Percentiles rank a stretch among this genome's conserved stretches.
phyloP scores from a whole-genome alignment of 2,113 vertebrate genomes.

The Myrmophylax atrothorax region DNA sequence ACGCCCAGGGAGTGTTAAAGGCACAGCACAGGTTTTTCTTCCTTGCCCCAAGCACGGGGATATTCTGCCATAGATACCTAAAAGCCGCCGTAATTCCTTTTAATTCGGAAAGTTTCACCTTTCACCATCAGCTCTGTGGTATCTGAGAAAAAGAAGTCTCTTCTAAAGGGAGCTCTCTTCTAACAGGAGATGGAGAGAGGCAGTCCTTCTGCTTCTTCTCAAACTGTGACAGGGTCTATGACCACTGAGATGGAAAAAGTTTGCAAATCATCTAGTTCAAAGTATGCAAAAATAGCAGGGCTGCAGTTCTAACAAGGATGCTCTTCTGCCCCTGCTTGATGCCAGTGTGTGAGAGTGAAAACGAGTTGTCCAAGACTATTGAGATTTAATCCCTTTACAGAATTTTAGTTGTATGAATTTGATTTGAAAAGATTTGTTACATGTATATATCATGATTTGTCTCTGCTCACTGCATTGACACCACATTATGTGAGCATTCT shows the following conservation, averaged over 20 bases:
- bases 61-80: neutral
- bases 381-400: neutral
- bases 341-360: neutral
- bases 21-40: neutral
- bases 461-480: neutral
- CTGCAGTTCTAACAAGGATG: neutral
- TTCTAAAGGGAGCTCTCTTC: neutral
- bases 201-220: constrained; percentile 18
- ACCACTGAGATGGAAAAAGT: constrained; percentile 39
- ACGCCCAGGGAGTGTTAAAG: neutral
- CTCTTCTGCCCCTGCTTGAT: neutral
- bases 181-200: neutral
- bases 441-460: neutral
- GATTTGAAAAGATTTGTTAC: neutral
- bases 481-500: neutral
- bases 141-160: neutral
- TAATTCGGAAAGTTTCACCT: neutral
- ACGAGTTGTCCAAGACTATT: neutral
- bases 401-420: neutral
- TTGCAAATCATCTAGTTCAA: neutral
- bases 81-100: neutral
- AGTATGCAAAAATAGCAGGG: constrained; percentile 35
- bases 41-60: neutral
- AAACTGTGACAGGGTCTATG: neutral
- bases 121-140: neutral